A percentile compares a stretch with the other conserved stretches of the same genome.
Conservation (phyloP, 2,113 vertebrate genomes). For the Osmerus mordax region DNA sequence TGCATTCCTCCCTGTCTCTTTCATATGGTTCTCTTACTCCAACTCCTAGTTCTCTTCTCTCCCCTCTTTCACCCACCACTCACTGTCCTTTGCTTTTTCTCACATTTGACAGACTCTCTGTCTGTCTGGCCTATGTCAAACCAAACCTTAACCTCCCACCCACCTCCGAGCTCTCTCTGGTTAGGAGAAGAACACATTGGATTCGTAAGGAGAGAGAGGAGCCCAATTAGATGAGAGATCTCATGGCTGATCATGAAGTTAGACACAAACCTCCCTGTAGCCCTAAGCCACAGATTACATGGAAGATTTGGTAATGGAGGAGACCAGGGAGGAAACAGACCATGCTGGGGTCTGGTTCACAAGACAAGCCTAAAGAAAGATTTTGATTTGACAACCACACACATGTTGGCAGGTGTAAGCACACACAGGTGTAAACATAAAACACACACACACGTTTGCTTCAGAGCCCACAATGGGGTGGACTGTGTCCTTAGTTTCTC, state of each 20-base stretch:
- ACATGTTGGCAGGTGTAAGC: background rate
- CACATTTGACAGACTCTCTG: background rate
- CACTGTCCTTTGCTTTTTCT: background rate
- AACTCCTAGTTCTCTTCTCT: background rate
- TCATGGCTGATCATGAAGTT: no score
- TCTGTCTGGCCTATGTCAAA: background rate
- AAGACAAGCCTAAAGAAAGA: no score
- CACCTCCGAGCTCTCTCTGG: no score
- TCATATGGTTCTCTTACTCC: background rate
- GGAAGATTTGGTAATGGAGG: no score
- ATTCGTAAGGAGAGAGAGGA: no score
- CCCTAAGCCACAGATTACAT: no score
- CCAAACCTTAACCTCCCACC: background rate
- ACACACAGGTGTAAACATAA: background rate
- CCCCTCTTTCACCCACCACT: constrained; percentile 1
- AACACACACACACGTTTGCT: background rate
- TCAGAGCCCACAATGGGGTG: constrained; percentile 18
- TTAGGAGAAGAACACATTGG: no score
- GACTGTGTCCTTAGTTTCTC: background rate
- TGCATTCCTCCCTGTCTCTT: background rate
- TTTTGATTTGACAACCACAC: no score
- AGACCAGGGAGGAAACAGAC: no score
- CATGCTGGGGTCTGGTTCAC: no score
- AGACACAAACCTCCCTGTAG: no score
- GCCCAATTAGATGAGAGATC: no score